phyloP scores from a whole-genome alignment of 1,140 invertebrate species.

The Nephotettix cincticeps region DNA sequence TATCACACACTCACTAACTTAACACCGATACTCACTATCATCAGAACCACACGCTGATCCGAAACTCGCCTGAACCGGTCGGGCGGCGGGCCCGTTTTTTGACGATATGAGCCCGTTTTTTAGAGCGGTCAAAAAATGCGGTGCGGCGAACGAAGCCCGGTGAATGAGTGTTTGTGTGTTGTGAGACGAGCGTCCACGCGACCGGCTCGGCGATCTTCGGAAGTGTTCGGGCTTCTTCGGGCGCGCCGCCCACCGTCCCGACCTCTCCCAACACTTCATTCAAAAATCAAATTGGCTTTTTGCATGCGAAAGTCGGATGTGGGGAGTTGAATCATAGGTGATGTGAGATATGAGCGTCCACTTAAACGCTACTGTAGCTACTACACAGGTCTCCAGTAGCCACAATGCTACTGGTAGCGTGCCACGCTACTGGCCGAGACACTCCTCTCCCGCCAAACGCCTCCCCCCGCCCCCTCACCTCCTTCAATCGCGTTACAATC shows the following conservation, averaged over 20 bases:
- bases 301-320: neutral
- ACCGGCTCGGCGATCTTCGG: conserved; percentile 11
- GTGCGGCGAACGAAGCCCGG: conserved; percentile 6
- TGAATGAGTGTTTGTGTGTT: conserved; percentile 21
- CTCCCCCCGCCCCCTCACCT: too few species aligned
- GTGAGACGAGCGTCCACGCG: conserved; percentile 11
- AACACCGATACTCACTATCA: neutral
- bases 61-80: neutral
- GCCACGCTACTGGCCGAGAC: too few species aligned
- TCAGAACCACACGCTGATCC: neutral
- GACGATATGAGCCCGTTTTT: conserved; percentile 22
- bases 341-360: too few species aligned
- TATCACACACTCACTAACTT: conserved; percentile 8
- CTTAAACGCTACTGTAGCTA: too few species aligned
- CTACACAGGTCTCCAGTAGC: too few species aligned
- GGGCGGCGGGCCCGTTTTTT: neutral
- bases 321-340: neutral
- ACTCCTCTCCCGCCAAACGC: too few species aligned
- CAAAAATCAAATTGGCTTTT: conserved; percentile 22
- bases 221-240: neutral
- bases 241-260: conserved; percentile 6
- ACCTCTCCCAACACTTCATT: conserved; percentile 25
- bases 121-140: conserved; percentile 24
- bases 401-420: too few species aligned
- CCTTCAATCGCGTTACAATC: neutral